phyloP scores from a whole-genome alignment of 2,113 vertebrate species.

The Ceratotherium simum region DNA sequence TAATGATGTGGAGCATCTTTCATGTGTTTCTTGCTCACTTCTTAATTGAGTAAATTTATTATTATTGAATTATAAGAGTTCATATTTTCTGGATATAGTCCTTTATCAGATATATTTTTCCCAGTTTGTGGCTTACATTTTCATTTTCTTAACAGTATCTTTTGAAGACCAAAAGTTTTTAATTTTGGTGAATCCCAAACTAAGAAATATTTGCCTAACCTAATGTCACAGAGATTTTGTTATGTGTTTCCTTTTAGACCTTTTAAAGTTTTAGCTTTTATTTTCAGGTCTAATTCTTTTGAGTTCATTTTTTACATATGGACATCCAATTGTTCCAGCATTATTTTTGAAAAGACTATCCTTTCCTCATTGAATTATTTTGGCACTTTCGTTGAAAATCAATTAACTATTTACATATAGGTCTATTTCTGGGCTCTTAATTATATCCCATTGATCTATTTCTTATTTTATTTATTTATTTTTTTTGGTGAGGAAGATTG shows the following conservation, averaged over 20 bases:
- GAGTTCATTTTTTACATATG: neutral
- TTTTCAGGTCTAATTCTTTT: neutral
- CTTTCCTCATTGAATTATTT: neutral
- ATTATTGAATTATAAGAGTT: neutral
- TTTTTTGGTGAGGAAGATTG: too few species aligned
- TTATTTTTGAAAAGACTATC: neutral
- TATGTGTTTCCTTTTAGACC: neutral
- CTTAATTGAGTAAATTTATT: neutral
- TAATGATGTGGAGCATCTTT: neutral
- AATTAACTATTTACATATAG: neutral
- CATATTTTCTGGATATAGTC: neutral
- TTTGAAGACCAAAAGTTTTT: neutral
- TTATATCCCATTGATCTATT: neutral
- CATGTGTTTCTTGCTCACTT: neutral
- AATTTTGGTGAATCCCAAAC: neutral
- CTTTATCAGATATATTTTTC: neutral
- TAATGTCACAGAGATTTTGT: neutral
- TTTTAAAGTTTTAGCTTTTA: neutral
- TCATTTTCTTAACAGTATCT: neutral
- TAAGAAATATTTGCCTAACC: neutral
- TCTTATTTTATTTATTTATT: neutral
- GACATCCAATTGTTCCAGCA: neutral
- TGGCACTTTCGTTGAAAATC: neutral
- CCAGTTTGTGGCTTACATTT: neutral
- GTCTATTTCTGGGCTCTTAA: neutral